Evolutionary conservation across 1,140 invertebrate species (phyloP), one percentile per base, ranked within the genome.

Genomic region (Magallana angulata): DNA sequence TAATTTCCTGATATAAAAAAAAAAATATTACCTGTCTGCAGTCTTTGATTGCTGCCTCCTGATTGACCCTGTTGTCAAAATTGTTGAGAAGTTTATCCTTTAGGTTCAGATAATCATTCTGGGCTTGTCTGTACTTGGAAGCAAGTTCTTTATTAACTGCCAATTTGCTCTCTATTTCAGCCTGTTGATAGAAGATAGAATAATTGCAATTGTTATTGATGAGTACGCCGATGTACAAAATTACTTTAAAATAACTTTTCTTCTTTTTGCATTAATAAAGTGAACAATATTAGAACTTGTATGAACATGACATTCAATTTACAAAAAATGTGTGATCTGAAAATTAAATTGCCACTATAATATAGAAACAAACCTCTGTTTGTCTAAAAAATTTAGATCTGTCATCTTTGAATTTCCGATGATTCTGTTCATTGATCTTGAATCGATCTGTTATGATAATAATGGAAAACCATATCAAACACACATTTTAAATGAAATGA

Each of bases 31-130:
- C 93, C 92, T 94, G 92, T 90, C 92, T 94, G 48, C 91, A 83
- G 88, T 94, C 94, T 83, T 92, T 93, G 9, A 94, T 92, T 9
- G 91, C 88, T 84, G 90, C 89, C 80, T 94, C 94, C n/a, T 92
- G 57, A 58, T 93, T 93, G 3, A 94, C 90, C 56, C 91, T 90
- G 9, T 92, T 92, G 48, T 94, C 94, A 90, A 92, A 94, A n/a
- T 91, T 90, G 68, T 93, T 91, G 86, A 94, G 89, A 83, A 93
- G 81, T 86, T 91, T 87, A 84, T 93, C 93, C 81, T 94, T 94
- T 57, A 88, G 82, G 3, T 88, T 64, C 59, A 94, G 86, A 59
- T 88, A 91, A 56, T 94, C 87, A 82, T 93, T 93, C 87, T 94
- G 93, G 18, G 94, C 87, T 36, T 91, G 90, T 85, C 94, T 87